These are phyloP conservation scores for Tetragonula carbonaria DNA, from an alignment of 2,888 invertebrate species.

Conservation along the genomic window DNA sequence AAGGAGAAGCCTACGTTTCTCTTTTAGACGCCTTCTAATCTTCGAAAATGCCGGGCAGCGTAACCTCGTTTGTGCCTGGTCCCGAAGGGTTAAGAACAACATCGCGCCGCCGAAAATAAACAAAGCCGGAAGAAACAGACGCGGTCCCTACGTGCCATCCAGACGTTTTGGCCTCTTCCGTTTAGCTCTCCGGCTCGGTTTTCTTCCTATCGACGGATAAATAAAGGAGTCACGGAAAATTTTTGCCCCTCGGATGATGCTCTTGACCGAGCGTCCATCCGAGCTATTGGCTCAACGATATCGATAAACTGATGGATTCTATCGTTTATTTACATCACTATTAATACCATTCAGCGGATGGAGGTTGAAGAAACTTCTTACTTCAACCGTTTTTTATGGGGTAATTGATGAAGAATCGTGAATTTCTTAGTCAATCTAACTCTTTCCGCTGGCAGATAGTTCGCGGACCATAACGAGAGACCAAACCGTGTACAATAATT, in stretches of 20 bases:
- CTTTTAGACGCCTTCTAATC: constrained; percentile 33
- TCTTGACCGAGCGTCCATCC: no score
- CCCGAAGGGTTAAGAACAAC: constrained; percentile 53
- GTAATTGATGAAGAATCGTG: no score
- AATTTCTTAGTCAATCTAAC: no score
- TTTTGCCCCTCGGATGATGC: not conserved
- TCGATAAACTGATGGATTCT: no score
- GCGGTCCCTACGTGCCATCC: constrained; percentile 21
- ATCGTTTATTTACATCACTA: no score
- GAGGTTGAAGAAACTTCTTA: no score
- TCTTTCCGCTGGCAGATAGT: no score
- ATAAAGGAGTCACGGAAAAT: constrained; percentile 3
- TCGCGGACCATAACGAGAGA: no score
- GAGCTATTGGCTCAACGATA: not conserved
- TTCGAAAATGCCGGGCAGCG: constrained; percentile 24
- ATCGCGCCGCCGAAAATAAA: constrained; percentile 59
- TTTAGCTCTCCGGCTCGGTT: constrained; percentile 6
- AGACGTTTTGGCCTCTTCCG: constrained; percentile 28
- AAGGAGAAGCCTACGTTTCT: constrained; percentile 6
- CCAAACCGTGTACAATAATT: no score
- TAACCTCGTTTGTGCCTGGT: constrained; percentile 26
- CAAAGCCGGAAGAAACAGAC: constrained; percentile 47
- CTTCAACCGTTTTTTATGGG: no score
- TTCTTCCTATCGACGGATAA: constrained; percentile 20
- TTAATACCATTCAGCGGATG: no score